Conservation (phyloP, 1,140 invertebrate genomes). For the Holcopasites calliopsidis region DNA sequence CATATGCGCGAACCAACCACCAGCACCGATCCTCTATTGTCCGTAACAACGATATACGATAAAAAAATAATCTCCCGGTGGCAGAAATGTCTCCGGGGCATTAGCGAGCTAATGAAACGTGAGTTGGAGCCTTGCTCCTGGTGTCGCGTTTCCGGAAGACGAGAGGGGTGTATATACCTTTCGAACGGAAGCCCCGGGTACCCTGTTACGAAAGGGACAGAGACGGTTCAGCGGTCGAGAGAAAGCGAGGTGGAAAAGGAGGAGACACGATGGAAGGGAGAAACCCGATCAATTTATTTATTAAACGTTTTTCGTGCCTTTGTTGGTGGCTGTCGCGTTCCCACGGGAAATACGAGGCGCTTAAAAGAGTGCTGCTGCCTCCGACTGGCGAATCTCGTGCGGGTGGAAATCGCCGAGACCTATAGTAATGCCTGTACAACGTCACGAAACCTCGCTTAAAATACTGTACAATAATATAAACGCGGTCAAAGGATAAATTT, state of each 20-base stretch:
- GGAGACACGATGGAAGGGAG: slow-evolving; percentile 29
- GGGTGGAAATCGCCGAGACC: slow-evolving; percentile 39
- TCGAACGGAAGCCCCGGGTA: slow-evolving; percentile 10
- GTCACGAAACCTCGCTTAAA: slow-evolving; percentile 40
- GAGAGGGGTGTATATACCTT: slow-evolving; percentile 12
- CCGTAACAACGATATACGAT: slow-evolving; percentile 10
- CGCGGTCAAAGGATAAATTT: background rate
- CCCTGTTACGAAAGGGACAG: background rate
- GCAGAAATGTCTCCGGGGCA: slow-evolving; percentile 37
- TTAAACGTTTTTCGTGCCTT: slow-evolving; percentile 64
- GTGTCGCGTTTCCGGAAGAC: slow-evolving; percentile 64
- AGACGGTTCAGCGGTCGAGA: background rate
- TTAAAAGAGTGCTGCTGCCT: slow-evolving; percentile 51
- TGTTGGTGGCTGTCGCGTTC: slow-evolving; percentile 55
- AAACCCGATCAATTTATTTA: slow-evolving; percentile 68
- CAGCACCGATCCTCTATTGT: slow-evolving; percentile 9
- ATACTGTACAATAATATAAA: slow-evolving; percentile 30
- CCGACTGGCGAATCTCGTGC: slow-evolving; percentile 13
- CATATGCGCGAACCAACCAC: slow-evolving; percentile 30
- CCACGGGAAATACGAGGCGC: slow-evolving; percentile 65
- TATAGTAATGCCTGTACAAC: slow-evolving; percentile 13
- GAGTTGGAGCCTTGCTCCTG: slow-evolving; percentile 52
- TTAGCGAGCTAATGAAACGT: slow-evolving; percentile 65
- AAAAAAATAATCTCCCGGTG: slow-evolving; percentile 39
- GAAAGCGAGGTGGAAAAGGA: background rate